Percentiles rank a stretch among this genome's conserved stretches.
Conservation (phyloP, 2,797 vertebrate species). For the Heterohyrax brucei region DNA sequence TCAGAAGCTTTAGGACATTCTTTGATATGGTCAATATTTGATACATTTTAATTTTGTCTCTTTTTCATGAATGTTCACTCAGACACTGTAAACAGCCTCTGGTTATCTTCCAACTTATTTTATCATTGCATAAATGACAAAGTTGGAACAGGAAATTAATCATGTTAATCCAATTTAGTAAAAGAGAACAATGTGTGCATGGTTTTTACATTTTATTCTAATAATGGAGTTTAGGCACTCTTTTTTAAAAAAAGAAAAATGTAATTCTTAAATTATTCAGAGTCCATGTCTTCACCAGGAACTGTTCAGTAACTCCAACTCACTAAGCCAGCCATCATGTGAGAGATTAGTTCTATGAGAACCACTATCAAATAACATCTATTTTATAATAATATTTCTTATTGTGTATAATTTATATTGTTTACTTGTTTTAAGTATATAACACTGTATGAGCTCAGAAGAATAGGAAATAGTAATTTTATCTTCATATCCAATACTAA, state of each 20-base stretch:
- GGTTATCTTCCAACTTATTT: not conserved
- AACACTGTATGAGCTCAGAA: not conserved
- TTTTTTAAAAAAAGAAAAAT: not conserved
- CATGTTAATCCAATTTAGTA: not conserved
- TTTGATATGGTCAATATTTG: not conserved
- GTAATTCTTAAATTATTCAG: not conserved
- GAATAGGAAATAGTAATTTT: not conserved
- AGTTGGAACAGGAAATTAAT: not conserved
- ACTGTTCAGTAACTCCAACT: not conserved
- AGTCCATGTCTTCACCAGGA: not conserved
- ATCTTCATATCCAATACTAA: not conserved
- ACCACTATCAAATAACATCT: not conserved
- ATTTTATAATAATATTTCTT: not conserved
- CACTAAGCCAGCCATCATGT: not conserved
- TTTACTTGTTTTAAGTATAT: not conserved
- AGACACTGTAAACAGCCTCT: not conserved
- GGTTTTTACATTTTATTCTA: not conserved
- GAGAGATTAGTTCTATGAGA: not conserved
- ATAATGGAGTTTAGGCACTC: not conserved
- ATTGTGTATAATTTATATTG: not conserved
- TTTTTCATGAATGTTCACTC: not conserved
- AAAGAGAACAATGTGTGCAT: not conserved
- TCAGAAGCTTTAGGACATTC: not conserved
- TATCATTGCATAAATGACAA: not conserved
- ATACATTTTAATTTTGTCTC: not conserved